Conservation (phyloP, 2,888 invertebrate genomes). For the Parnassius mnemosyne region DNA sequence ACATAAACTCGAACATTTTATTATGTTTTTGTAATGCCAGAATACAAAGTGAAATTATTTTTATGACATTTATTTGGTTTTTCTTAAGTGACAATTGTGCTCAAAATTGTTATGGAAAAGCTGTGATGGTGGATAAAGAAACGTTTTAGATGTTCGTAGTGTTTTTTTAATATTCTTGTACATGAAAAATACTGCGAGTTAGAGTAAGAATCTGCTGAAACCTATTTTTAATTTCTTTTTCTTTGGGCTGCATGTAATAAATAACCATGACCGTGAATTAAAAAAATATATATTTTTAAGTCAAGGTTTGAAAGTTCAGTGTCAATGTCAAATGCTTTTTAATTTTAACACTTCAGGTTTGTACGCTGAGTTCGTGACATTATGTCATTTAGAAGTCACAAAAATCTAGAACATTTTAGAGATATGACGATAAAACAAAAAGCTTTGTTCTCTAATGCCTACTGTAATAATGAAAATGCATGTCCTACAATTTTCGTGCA, state of each 20-base stretch:
- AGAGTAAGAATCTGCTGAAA: too few species aligned
- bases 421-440: too few species aligned
- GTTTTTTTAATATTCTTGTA: neutral
- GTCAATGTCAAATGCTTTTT: slow-evolving; percentile 6
- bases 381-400: too few species aligned
- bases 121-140: slow-evolving; percentile 4
- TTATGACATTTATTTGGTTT: neutral
- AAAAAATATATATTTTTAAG: too few species aligned
- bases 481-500: too few species aligned
- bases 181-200: too few species aligned
- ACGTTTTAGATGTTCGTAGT: slow-evolving; percentile 12
- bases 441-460: too few species aligned
- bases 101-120: slow-evolving; percentile 12
- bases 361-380: neutral
- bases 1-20: slow-evolving; percentile 24
- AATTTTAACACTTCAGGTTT: neutral
- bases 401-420: neutral
- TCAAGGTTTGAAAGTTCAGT: slow-evolving; percentile 7
- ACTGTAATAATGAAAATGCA: too few species aligned
- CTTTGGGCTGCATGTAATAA: too few species aligned
- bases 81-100: neutral
- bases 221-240: too few species aligned
- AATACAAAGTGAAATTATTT: neutral
- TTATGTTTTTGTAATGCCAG: neutral
- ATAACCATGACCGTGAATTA: too few species aligned